These are phyloP conservation scores for Pteropus alecto DNA, from an alignment of 2,113 vertebrate species.

Conservation along the genomic window DNA sequence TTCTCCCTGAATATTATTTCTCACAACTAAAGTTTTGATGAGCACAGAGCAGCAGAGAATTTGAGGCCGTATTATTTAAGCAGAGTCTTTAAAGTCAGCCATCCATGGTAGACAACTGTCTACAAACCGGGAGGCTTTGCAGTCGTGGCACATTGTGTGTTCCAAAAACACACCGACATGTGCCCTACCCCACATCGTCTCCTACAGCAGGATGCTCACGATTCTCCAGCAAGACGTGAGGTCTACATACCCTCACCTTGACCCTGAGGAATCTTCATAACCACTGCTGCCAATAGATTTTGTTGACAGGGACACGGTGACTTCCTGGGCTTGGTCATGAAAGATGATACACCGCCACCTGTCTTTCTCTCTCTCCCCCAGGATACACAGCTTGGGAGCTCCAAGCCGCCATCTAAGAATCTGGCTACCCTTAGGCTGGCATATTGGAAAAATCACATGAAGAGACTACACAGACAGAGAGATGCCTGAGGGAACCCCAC, in stretches of 20 bases:
- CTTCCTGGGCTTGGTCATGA: neutral
- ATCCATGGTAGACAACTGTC: neutral
- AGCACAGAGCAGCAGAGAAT: neutral
- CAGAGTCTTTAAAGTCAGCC: neutral
- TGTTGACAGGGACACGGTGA: neutral
- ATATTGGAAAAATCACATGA: neutral
- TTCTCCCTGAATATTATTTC: neutral
- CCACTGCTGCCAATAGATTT: neutral
- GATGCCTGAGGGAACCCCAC: neutral
- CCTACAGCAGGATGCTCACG: neutral
- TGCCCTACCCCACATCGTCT: neutral
- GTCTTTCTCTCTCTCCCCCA: neutral
- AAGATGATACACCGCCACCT: neutral
- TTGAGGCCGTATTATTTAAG: neutral
- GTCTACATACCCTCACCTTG: neutral
- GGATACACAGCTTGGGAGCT: neutral
- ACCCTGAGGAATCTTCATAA: neutral
- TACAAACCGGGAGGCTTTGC: neutral
- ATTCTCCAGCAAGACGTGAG: neutral
- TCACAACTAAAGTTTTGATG: neutral
- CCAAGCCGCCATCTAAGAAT: neutral
- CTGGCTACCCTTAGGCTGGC: neutral
- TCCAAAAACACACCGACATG: neutral
- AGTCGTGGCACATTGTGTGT: neutral
- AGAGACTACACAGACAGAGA: neutral